Conservation (phyloP, 2,797 vertebrate species). For the Pseudomugil tenellus region DNA sequence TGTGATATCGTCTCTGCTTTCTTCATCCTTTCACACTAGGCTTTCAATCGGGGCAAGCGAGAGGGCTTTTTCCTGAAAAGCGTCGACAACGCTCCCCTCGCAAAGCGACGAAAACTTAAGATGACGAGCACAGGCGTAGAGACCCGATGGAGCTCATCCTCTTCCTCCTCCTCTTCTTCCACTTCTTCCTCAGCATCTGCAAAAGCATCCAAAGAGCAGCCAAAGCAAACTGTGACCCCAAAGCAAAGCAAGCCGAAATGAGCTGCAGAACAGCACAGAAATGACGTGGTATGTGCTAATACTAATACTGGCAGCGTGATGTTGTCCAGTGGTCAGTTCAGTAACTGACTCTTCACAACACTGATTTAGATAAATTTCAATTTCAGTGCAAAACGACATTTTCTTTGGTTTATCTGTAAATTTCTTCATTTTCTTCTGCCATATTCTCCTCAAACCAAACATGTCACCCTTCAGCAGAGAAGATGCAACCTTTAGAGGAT, state of each 20-base stretch:
- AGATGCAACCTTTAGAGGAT: slow-evolving; percentile 35
- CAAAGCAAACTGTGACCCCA: slow-evolving; percentile 71
- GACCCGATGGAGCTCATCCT: slow-evolving; percentile 86
- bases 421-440: slow-evolving; percentile 11
- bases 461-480: slow-evolving; percentile 30
- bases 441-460: slow-evolving; percentile 41
- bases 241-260: slow-evolving; percentile 70
- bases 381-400: slow-evolving; percentile 27
- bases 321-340: slow-evolving; percentile 34
- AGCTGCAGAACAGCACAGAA: slow-evolving; percentile 14
- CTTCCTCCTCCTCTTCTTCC: slow-evolving; percentile 88
- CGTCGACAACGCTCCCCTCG: slow-evolving; percentile 92
- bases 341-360: slow-evolving; percentile 43
- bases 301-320: slow-evolving; percentile 17
- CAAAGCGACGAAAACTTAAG: slow-evolving; percentile 91
- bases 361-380: slow-evolving; percentile 21
- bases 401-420: slow-evolving; percentile 14
- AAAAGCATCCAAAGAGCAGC: slow-evolving; percentile 70
- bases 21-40: slow-evolving; percentile 69
- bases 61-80: slow-evolving; percentile 95
- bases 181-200: slow-evolving; percentile 78
- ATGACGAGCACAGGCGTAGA: slow-evolving; percentile 89
- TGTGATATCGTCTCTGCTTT: not conserved
- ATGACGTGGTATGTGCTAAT: slow-evolving; percentile 26
- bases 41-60: slow-evolving; percentile 91